A percentile compares a stretch with the other conserved stretches of the same genome.
Conservation (phyloP, 2,888 invertebrate species). For the Beris chalybata region DNA sequence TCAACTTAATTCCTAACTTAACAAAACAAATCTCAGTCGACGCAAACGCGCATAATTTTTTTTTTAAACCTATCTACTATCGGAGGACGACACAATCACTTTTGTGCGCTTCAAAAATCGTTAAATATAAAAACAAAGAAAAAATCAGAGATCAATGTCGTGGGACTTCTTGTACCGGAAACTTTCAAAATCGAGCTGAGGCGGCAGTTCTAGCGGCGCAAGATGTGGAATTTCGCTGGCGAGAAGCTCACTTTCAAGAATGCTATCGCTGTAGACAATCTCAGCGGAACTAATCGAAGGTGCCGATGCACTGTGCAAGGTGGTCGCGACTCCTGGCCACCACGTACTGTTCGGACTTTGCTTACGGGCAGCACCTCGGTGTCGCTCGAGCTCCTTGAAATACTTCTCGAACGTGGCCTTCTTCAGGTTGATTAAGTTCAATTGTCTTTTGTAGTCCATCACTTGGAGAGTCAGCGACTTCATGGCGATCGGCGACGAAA, state of each 20-base stretch:
- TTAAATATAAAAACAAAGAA: no score
- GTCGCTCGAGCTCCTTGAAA: constrained; percentile 47
- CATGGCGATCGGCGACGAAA: constrained; percentile 46
- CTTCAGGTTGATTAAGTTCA: constrained; percentile 50
- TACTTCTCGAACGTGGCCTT: constrained; percentile 44
- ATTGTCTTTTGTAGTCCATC: constrained; percentile 50
- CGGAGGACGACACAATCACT: not conserved
- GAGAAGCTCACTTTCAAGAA: constrained; percentile 13
- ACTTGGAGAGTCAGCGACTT: constrained; percentile 50
- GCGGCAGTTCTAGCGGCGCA: constrained; percentile 51
- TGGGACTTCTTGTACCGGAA: constrained; percentile 15
- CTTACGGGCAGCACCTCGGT: constrained; percentile 42
- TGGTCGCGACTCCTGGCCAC: not conserved
- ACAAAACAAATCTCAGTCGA: not conserved
- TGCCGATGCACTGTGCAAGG: constrained; percentile 9
- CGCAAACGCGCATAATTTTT: not conserved
- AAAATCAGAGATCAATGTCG: constrained; percentile 22
- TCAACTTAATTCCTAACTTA: not conserved
- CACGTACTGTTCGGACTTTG: constrained; percentile 45
- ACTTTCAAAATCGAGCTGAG: constrained; percentile 49
- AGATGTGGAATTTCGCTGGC: constrained; percentile 47
- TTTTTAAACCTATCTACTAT: not conserved
- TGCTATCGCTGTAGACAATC: not conserved
- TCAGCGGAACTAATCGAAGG: constrained; percentile 11
- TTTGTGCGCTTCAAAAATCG: no score